phyloP scores from a whole-genome alignment of 2,797 vertebrate species.

The Amblyopsis hoosieri region DNA sequence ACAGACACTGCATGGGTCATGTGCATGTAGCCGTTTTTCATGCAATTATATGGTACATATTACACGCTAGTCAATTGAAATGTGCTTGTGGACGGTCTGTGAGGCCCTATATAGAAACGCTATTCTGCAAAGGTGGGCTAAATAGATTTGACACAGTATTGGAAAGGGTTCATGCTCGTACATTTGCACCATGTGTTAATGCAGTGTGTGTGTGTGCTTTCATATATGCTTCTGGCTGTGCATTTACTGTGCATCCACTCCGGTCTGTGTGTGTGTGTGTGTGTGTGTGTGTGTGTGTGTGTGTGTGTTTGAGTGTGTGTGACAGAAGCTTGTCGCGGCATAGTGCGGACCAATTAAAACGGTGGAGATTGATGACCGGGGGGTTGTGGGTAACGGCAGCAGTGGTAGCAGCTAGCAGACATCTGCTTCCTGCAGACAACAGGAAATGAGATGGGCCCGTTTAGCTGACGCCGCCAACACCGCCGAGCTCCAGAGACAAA shows the following conservation, averaged over 20 bases:
- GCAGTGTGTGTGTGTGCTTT: slow-evolving; percentile 17
- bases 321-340: slow-evolving; percentile 45
- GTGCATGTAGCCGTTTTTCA: background rate
- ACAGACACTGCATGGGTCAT: background rate
- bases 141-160: slow-evolving; percentile 4
- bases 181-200: slow-evolving; percentile 27
- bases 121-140: background rate
- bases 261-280: background rate
- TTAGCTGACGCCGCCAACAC: slow-evolving; percentile 74
- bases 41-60: no score
- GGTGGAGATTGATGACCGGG: slow-evolving; percentile 77
- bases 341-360: slow-evolving; percentile 79
- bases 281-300: slow-evolving; percentile 24
- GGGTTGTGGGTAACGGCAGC: slow-evolving; percentile 58
- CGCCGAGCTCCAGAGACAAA: slow-evolving; percentile 75
- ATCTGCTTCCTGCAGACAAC: slow-evolving; percentile 80
- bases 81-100: no score
- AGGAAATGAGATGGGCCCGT: slow-evolving; percentile 82
- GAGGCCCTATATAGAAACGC: no score
- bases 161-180: slow-evolving; percentile 16
- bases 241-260: background rate
- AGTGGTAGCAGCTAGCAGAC: slow-evolving; percentile 61
- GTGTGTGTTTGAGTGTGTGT: slow-evolving; percentile 21
- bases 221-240: slow-evolving; percentile 1
- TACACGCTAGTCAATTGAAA: no score